Conservation (phyloP, 2,888 invertebrate genomes). For the Heterodera filipjevi region DNA sequence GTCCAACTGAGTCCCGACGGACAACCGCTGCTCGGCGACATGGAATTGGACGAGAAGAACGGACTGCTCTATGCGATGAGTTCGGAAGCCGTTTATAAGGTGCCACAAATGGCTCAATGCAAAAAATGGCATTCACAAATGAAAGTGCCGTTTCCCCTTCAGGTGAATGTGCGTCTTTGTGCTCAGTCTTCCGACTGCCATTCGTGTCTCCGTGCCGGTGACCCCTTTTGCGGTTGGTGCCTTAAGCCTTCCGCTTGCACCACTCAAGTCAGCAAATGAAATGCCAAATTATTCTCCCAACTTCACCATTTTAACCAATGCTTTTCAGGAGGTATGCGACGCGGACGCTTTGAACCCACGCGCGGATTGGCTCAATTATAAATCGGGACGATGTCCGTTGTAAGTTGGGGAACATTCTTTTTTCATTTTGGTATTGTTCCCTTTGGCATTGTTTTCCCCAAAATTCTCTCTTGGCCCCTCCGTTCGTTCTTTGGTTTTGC, state of each 20-base stretch:
- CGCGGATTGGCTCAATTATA: constrained; percentile 43
- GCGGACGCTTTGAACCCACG: constrained; percentile 42
- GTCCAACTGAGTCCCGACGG: constrained; percentile 45
- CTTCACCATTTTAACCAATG: too few relatives aligned
- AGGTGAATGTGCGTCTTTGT: constrained; percentile 51
- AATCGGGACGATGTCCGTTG: constrained; percentile 42
- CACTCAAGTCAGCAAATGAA: constrained; percentile 34
- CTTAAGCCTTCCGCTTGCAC: constrained; percentile 70
- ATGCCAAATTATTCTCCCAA: too few relatives aligned
- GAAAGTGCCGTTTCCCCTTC: background rate
- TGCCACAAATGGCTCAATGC: background rate
- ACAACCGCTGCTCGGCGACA: constrained; percentile 43
- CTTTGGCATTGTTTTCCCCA: background rate
- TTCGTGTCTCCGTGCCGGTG: constrained; percentile 83
- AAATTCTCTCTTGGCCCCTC: too few relatives aligned
- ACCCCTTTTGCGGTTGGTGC: constrained; percentile 98
- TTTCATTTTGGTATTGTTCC: background rate
- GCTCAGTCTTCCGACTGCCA: constrained; percentile 44
- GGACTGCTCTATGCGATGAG: constrained; percentile 47
- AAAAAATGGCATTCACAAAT: background rate
- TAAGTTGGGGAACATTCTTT: constrained; percentile 3
- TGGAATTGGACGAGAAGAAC: constrained; percentile 48
- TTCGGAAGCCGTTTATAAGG: constrained; percentile 44
- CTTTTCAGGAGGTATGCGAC: constrained; percentile 36
- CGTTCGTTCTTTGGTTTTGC: background rate